These are phyloP conservation scores for Drosophila saltans DNA, from an alignment of 1,140 invertebrate genomes.

Conservation along the genomic window DNA sequence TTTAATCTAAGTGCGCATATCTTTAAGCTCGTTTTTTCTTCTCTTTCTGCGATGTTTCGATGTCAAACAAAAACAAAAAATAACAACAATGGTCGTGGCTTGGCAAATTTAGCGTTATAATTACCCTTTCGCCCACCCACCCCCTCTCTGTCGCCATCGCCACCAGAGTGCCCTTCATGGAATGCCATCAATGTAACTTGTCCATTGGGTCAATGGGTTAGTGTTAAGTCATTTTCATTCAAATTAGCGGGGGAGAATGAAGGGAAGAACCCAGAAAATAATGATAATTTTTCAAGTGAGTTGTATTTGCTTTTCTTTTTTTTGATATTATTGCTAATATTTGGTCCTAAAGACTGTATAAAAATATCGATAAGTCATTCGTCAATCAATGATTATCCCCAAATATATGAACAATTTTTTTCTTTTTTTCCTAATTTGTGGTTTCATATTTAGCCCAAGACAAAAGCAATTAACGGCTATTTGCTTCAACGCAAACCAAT, in stretches of 20 bases:
- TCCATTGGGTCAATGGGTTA: slow-evolving; percentile 80
- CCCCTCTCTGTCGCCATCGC: background rate
- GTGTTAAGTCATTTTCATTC: slow-evolving; percentile 81
- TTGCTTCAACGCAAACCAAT: slow-evolving; percentile 54
- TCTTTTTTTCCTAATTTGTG: background rate
- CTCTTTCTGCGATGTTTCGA: background rate
- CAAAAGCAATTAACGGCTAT: slow-evolving; percentile 67
- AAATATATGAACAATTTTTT: background rate
- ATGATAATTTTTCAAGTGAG: background rate
- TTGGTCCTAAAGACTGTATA: background rate
- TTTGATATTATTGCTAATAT: background rate
- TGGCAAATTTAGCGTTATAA: slow-evolving; percentile 80
- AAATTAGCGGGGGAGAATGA: slow-evolving; percentile 39
- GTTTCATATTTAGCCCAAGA: slow-evolving; percentile 53
- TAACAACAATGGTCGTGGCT: slow-evolving; percentile 68
- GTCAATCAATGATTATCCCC: slow-evolving; percentile 24
- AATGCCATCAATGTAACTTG: slow-evolving; percentile 64
- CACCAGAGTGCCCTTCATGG: slow-evolving; percentile 35
- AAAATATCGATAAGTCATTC: slow-evolving; percentile 15
- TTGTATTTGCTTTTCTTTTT: background rate
- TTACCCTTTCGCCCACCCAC: slow-evolving; percentile 59
- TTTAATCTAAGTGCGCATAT: slow-evolving; percentile 79
- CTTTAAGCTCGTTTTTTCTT: slow-evolving; percentile 49
- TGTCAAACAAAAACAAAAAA: background rate
- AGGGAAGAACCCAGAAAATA: background rate